Evolutionary conservation across 2,797 vertebrate genomes (phyloP).

Genomic region (Anabas testudineus): DNA sequence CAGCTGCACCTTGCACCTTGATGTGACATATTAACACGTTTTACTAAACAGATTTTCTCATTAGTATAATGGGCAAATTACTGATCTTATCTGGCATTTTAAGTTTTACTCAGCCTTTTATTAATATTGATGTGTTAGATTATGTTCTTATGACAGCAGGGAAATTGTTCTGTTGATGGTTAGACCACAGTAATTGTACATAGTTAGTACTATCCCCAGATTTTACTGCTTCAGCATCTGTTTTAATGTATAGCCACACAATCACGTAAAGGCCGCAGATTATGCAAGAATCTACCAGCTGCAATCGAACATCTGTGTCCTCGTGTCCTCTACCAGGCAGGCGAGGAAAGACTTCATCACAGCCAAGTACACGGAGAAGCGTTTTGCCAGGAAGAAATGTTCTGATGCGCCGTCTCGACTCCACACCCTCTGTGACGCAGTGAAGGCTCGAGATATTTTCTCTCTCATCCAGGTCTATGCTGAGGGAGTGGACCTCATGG

Average conservation of each 20-base stretch:
- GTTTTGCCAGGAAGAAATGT: conserved; percentile 90
- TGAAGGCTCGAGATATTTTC: conserved; percentile 94
- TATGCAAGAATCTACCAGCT: background rate
- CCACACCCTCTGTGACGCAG: conserved; percentile 93
- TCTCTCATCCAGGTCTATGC: conserved; percentile 95
- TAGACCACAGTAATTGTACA: too few relatives aligned
- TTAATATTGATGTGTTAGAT: background rate
- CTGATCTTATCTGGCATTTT: background rate
- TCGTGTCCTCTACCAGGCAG: conserved; percentile 84
- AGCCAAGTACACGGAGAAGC: conserved; percentile 96
- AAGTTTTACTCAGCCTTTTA: background rate
- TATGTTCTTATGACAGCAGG: too few relatives aligned
- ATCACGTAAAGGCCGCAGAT: background rate
- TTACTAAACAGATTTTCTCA: too few relatives aligned
- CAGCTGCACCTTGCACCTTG: background rate
- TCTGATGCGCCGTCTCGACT: conserved; percentile 86
- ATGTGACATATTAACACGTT: conserved; percentile 2
- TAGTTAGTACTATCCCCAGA: too few relatives aligned
- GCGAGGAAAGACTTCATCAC: conserved; percentile 98
- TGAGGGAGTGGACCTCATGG: conserved; percentile 95
- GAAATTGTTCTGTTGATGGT: too few relatives aligned
- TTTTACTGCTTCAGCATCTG: background rate
- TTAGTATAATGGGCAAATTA: background rate
- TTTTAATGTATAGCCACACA: background rate
- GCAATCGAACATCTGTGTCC: conserved; percentile 1